Percentiles rank a stretch among this genome's conserved stretches.
Conservation (phyloP, 2,888 invertebrate species). For the Hirtodrosophila confusa region DNA sequence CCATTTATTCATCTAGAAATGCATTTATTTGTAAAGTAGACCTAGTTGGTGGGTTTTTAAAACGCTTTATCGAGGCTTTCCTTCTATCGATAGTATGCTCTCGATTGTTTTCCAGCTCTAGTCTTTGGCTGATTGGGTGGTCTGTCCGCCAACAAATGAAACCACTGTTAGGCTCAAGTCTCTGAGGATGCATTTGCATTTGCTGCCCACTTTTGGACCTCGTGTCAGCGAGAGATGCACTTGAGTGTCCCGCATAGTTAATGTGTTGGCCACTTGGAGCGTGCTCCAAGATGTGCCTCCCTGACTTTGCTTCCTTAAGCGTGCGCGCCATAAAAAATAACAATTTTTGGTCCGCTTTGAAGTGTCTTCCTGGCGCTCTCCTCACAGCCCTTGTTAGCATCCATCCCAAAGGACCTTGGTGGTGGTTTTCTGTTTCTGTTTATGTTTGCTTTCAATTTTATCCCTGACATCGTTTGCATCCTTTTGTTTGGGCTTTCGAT, state of each 20-base stretch:
- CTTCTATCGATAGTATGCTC: too few relatives aligned
- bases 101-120: not conserved
- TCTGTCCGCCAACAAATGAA: conserved; percentile 23
- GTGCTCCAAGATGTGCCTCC: conserved; percentile 7
- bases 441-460: conserved; percentile 72
- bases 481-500: conserved; percentile 59
- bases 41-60: too few relatives aligned
- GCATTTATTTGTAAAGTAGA: too few relatives aligned
- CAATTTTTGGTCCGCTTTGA: conserved; percentile 3
- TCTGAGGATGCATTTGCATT: conserved; percentile 37
- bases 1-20: too few relatives aligned
- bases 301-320: conserved; percentile 10
- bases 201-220: conserved; percentile 12
- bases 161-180: conserved; percentile 1
- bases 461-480: conserved; percentile 63
- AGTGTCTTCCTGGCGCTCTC: conserved; percentile 14
- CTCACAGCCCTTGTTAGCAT: conserved; percentile 1
- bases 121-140: conserved; percentile 32
- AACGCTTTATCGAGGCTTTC: too few relatives aligned
- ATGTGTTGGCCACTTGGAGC: conserved; percentile 31
- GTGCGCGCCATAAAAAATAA: conserved; percentile 9
- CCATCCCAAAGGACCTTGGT: conserved; percentile 11
- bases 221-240: conserved; percentile 19
- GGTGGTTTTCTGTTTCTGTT: conserved; percentile 46
- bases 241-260: conserved; percentile 41